Evolutionary conservation across 2,797 vertebrate genomes (phyloP), one percentile per base, ranked within the genome.

Genomic region (Clarias pachynema): DNA sequence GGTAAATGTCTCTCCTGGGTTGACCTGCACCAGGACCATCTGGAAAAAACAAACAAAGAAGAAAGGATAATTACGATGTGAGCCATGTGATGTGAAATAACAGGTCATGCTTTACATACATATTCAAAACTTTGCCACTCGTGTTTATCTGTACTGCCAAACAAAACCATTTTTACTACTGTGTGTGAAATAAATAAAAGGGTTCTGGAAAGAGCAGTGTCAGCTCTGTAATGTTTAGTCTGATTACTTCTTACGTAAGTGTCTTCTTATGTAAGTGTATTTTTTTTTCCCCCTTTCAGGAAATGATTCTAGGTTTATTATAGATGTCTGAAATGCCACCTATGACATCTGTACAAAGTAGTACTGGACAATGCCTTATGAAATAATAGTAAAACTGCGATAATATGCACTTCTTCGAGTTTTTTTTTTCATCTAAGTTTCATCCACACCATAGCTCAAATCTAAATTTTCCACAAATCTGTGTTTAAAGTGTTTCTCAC

Each of bases 21-120:
- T 96, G 72, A 96, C 96, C 85, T 96, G 95, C 22, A 96, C 94
- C 86, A 96, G 89, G 88, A 96, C 94, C 87, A 96, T 94, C 96
- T 96, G 90, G 6, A 83, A 40, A 70, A 53, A 69, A 78, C 44
- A 79, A 37, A 82, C 44, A 16, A 57, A 0, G 29, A 26, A 16
- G 7, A 69, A 34, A 5, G n/a, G 29, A 14, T 5, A 44, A 24
- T 63, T 69, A 26, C 26, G 57, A 34, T 34, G 29, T 60, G 20
- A 24, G 44, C 40, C 40, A 57, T 56, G n/a, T 57, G 73, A 57
- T 4, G 7, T 75, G 8, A 74, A 62, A 75, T 34, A 62, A 65
- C 26, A 75, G 24, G 16, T 56, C 82, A 7, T 12, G 6, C 15
- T 56, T 74, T 8, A 56, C 53, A 74, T 29, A 29, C 44, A 4